Base-by-base conservation (phyloP, 2,113 vertebrate genomes). In the Cyrtonyx montezumae region DNA sequence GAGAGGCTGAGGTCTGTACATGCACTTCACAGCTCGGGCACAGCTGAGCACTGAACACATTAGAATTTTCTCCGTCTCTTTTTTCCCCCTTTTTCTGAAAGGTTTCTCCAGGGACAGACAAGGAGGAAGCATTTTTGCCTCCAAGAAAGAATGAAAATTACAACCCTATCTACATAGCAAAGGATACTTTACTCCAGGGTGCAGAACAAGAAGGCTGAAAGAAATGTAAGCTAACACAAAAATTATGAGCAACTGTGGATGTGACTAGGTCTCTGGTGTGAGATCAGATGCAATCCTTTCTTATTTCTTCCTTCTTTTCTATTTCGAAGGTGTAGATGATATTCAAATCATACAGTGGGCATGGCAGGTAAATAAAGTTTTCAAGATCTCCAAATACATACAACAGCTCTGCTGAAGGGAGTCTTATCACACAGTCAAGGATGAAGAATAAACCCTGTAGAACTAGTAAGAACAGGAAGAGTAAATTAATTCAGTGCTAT, bases 61-160 rank as follows among this genome's bases (percentile, higher is more conserved):
- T 49, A 20, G 42, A 68, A 94, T 45, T 8, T 66, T 1, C 84
- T 81, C 77, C 81, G n/a, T 84, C n/a, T 51, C 46, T 82, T 76
- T 34, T 22, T 25, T 42, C 40, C 26, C 8, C 12, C n/a, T 12
- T 92, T 84, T 80, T 86, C 70, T 74, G 94, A 73, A 76, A 93
- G 84, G 96, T 95, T 91, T 70, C 93, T 97, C 78, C 63, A 92
- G 92, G 91, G 94, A 91, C 3, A 93, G 75, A 65, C 87, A 73
- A 94, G 88, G 74, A 94, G 74, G 84, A 94, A 95, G 77, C 85
- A 94, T 84, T 93, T 93, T 91, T 91, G 79, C 84, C 82, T 96
- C 70, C 91, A 94, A 95, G 94, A 97, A 96, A 97, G 82, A 96
- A 96, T 96, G 93, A 96, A 96, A 97, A 96, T 97, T 96, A 93